Percentiles rank a stretch among this genome's conserved stretches.
phyloP scores from a whole-genome alignment of 2,797 vertebrate species.

The Loriculus beryllinus region DNA sequence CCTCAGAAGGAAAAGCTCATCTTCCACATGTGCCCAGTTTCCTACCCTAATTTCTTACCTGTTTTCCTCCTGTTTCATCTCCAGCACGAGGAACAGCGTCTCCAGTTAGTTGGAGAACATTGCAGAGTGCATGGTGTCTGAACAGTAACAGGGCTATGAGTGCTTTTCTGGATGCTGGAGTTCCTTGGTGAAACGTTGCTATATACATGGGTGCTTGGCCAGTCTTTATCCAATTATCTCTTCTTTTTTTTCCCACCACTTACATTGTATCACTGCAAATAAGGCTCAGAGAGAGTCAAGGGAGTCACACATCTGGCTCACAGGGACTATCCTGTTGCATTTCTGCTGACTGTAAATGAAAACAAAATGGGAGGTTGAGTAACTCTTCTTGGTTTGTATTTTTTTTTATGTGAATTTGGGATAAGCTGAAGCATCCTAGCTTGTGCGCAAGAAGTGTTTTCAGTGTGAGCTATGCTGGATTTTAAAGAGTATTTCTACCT shows the following conservation, averaged over 20 bases:
- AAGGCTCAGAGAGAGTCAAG: neutral
- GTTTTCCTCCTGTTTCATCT: neutral
- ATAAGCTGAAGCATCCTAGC: neutral
- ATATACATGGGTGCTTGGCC: neutral
- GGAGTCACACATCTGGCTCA: neutral
- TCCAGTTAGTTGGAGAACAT: neutral
- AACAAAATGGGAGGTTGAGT: neutral
- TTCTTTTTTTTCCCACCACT: neutral
- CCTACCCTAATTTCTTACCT: neutral
- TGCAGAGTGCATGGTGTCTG: neutral
- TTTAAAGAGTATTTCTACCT: slow-evolving; percentile 38
- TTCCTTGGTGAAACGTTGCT: neutral
- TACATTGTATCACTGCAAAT: neutral
- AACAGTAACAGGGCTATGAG: neutral
- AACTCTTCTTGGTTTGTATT: neutral
- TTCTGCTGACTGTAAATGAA: neutral
- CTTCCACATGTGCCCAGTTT: neutral
- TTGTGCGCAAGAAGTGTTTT: neutral
- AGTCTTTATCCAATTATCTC: neutral
- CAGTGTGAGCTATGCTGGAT: neutral
- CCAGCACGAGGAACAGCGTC: neutral
- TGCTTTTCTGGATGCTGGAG: neutral
- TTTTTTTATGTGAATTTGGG: neutral
- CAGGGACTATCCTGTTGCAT: neutral
- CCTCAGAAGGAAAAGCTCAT: neutral